Conservation (phyloP, 2,888 invertebrate genomes). For the Miltochrista miniata region DNA sequence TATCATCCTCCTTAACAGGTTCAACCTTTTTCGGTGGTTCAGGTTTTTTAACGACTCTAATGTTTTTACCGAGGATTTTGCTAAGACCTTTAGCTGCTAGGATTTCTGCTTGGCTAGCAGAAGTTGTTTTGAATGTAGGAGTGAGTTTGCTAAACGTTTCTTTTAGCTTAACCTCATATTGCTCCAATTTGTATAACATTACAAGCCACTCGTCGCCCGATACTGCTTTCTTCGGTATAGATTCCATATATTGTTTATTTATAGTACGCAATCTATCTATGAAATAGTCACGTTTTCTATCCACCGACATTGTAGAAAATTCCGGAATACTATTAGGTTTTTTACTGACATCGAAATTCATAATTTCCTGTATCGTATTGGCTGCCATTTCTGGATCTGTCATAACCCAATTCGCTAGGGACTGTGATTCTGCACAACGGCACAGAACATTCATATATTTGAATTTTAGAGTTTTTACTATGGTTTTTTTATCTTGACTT, state of each 20-base stretch:
- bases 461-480: constrained; percentile 65
- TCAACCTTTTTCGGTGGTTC: constrained; percentile 44
- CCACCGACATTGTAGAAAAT: constrained; percentile 47
- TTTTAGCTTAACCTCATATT: constrained; percentile 60
- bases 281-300: constrained; percentile 65
- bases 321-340: constrained; percentile 55
- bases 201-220: constrained; percentile 74
- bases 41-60: constrained; percentile 47
- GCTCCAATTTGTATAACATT: constrained; percentile 66
- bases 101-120: constrained; percentile 73
- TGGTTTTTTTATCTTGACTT: constrained; percentile 59
- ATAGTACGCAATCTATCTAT: constrained; percentile 59
- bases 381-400: constrained; percentile 63
- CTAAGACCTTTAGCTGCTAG: constrained; percentile 74
- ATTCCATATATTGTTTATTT: constrained; percentile 67
- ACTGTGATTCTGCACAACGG: constrained; percentile 65
- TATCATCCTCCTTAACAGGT: constrained; percentile 38
- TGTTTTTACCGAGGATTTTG: constrained; percentile 71
- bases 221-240: constrained; percentile 61
- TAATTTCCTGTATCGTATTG: constrained; percentile 66
- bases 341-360: constrained; percentile 52
- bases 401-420: constrained; percentile 62
- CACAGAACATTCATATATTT: constrained; percentile 68
- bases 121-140: constrained; percentile 44
- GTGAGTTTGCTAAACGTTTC: constrained; percentile 56